A percentile compares a stretch with the other conserved stretches of the same genome.
These are phyloP conservation scores for Tachystola acroxantha DNA, from an alignment of 2,888 invertebrate species.

Conservation along the genomic window DNA sequence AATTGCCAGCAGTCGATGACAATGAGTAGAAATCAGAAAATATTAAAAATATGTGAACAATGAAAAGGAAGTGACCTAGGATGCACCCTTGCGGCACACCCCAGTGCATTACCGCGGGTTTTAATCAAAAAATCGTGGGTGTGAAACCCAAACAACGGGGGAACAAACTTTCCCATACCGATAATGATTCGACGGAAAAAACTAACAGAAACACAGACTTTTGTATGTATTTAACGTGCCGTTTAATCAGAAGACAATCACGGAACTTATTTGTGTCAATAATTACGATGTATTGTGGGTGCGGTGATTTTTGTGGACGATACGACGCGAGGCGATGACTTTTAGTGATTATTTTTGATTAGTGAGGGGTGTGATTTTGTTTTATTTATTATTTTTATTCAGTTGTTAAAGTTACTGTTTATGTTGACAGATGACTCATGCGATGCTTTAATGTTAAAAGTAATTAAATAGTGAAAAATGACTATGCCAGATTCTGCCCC, in stretches of 20 bases:
- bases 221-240: constrained; percentile 47
- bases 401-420: constrained; percentile 1
- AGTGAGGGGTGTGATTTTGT: constrained; percentile 29
- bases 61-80: constrained; percentile 47
- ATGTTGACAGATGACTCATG: background rate
- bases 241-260: constrained; percentile 58
- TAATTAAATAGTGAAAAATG: background rate
- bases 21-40: background rate
- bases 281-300: constrained; percentile 33
- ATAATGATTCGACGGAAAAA: constrained; percentile 62
- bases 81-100: constrained; percentile 67
- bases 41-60: constrained; percentile 22
- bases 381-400: constrained; percentile 11
- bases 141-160: constrained; percentile 71
- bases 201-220: constrained; percentile 48
- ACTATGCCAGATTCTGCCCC: background rate
- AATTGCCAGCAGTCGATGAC: no score
- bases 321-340: constrained; percentile 33
- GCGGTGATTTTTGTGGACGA: constrained; percentile 40
- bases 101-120: constrained; percentile 55
- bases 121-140: constrained; percentile 73
- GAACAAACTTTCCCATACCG: constrained; percentile 69
- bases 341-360: constrained; percentile 40
- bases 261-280: constrained; percentile 58
- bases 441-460: background rate